Evolutionary conservation across 2,888 invertebrate genomes (phyloP), one percentile per base, ranked within the genome.

Genomic region (Lasioglossum vierecki): DNA sequence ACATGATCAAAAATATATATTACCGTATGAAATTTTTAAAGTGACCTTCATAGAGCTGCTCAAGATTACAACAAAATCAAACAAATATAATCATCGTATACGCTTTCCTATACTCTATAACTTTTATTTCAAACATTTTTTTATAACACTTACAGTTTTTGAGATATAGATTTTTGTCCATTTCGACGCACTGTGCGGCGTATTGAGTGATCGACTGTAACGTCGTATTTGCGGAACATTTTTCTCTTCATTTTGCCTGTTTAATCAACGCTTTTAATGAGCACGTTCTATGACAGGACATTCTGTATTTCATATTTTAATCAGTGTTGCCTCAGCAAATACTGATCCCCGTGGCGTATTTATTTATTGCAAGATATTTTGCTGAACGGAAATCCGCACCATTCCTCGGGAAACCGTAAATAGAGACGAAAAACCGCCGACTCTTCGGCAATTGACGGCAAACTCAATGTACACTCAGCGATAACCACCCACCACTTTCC

Each of bases 391-490:
- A 68, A 26, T 46, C 26, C 22, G 8, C 22, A 57, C n/a, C 60
- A 39, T 71, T 46, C 39, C 39, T 22, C 41, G 39, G 46, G 22
- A 46, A 53, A 44, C 44, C 72, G 63, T 53, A 53, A 71, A 76
- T 63, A 44, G 71, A 66, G 35, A 74, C 60, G 83, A 77, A 53
- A 79, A 80, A 80, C 82, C 82, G 71, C 60, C 71, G 53, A 72
- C 76, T 71, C 71, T 68, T 68, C 39, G 30, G 71, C 81, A 63
- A 79, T 79, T 71, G 39, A 63, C 72, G 30, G 46, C 63, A 44
- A 73, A 68, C 73, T 66, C 49, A 39, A 63, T 72, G 76, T 82
- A 66, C 26, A 74, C 18, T 76, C 66, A 35, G 49, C 66, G 49
- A 30, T 75, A 76, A 76, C 46, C 78, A 22, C 70, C 35, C 18